Evolutionary conservation across 2,113 vertebrate genomes (phyloP), one percentile per base, ranked within the genome.

Genomic region (Hemichromis elongatus): DNA sequence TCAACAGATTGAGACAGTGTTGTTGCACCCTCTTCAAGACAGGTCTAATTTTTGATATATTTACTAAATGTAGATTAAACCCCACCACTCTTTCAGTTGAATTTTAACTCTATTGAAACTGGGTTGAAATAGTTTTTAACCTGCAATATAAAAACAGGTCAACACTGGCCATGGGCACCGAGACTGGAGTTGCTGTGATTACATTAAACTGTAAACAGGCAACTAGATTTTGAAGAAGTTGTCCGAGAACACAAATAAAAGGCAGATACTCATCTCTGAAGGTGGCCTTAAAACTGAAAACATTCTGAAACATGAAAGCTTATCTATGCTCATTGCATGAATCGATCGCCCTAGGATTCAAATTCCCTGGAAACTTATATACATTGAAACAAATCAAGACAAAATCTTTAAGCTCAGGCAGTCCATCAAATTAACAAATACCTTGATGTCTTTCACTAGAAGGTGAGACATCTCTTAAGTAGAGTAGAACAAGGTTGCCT

Each of bases 301-400:
- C 2, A 66, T 37, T 37, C 59, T 66, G 21, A 13, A 66, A 19
- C 2, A 0, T 37, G 19, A 66, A 66, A 66, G 33, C 1, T 61
- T 61, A 61, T 61, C 16, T 61, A 11, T 61, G 28, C 19, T 13
- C 0, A 63, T 12, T 66, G 33, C 4, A 37, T 6, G 8, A 66
- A 37, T 66, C 12, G 1, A 24, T 24, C 4, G 4, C 35, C 35
- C 0, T 2, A 2, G 2, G 0, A 66, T 40, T 24, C 35, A 24
- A 24, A 66, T 40, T 40, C 40, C 21, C 61, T 66, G 35, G 61
- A 42, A 12, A 12, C 40, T 42, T 42, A 42, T 12, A 42, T 11
- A 4, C 40, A 42, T 1, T 42, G 40, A 4, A 42, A 12, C 12
- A 42, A 42, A 37, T 37, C 40, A 12, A 42, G 40, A 40, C 35